These are phyloP conservation scores for Craniophora ligustri DNA, from an alignment of 2,888 invertebrate species.

Conservation along the genomic window DNA sequence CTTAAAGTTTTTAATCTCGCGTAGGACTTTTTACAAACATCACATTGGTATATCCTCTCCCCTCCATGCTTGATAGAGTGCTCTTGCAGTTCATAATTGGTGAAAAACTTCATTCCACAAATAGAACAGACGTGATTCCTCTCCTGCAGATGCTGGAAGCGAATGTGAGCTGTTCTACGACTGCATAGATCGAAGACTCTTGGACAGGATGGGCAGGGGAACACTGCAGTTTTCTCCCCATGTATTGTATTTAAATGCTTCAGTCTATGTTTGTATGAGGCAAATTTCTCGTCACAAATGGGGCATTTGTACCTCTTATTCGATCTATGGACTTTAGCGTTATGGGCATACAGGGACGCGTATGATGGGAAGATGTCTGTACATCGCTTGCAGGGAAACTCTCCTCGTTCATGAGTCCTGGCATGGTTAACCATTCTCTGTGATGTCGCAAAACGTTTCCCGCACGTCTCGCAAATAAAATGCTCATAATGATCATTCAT, in stretches of 20 bases:
- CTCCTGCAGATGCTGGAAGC: constrained; percentile 81
- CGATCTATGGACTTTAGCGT: constrained; percentile 75
- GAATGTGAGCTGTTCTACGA: constrained; percentile 78
- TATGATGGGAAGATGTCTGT: constrained; percentile 73
- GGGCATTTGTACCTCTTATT: constrained; percentile 84
- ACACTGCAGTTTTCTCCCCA: constrained; percentile 78
- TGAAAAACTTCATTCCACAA: constrained; percentile 87
- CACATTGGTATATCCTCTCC: constrained; percentile 86
- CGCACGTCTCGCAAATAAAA: constrained; percentile 83
- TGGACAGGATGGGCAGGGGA: constrained; percentile 80
- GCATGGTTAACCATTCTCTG: constrained; percentile 82
- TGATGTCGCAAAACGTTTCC: constrained; percentile 79
- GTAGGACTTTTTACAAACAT: constrained; percentile 85
- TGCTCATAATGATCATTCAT: constrained; percentile 85
- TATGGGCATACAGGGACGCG: constrained; percentile 75
- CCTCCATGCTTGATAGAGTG: constrained; percentile 88
- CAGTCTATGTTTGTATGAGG: constrained; percentile 78
- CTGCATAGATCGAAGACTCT: constrained; percentile 82
- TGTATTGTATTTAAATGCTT: constrained; percentile 79
- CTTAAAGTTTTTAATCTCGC: constrained; percentile 81
- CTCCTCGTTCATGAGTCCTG: constrained; percentile 76
- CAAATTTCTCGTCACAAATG: constrained; percentile 82
- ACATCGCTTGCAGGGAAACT: constrained; percentile 80
- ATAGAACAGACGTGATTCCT: constrained; percentile 83
- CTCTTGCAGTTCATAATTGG: constrained; percentile 86